Conservation (phyloP, 2,888 invertebrate genomes). For the Miltochrista miniata region DNA sequence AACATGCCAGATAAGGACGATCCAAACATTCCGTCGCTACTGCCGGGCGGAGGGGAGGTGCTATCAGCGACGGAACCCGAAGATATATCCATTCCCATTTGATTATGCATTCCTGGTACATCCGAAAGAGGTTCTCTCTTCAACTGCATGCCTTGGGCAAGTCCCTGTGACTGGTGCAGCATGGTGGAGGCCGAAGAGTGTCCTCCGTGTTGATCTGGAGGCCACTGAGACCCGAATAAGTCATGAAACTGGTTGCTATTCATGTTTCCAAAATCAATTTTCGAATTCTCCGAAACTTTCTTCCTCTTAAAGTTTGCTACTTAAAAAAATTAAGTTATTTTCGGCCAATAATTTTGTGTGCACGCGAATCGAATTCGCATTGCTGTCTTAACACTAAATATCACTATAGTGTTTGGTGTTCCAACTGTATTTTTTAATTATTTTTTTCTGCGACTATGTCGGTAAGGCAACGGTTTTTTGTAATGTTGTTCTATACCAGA, state of each 20-base stretch:
- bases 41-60: constrained; percentile 84
- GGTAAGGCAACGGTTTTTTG: constrained; percentile 70
- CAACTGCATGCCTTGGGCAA: constrained; percentile 65
- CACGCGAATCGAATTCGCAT: constrained; percentile 76
- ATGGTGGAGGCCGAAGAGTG: constrained; percentile 76
- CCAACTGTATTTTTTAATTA: constrained; percentile 39
- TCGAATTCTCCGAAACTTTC: constrained; percentile 35
- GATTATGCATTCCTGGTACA: constrained; percentile 61
- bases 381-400: constrained; percentile 58
- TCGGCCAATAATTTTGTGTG: constrained; percentile 58
- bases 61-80: constrained; percentile 82
- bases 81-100: constrained; percentile 69
- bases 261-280: constrained; percentile 58
- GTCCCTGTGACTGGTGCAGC: constrained; percentile 63
- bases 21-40: constrained; percentile 74
- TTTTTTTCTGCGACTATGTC: constrained; percentile 68
- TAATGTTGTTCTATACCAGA: constrained; percentile 50
- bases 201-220: constrained; percentile 77
- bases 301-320: constrained; percentile 21
- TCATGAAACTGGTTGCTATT: constrained; percentile 79
- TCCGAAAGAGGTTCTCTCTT: constrained; percentile 71
- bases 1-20: constrained; percentile 76
- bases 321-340: constrained; percentile 55
- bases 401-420: constrained; percentile 57
- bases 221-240: constrained; percentile 79